Evolutionary conservation across 1,140 invertebrate genomes (phyloP).

Genomic region (Bombus difficillimus): DNA sequence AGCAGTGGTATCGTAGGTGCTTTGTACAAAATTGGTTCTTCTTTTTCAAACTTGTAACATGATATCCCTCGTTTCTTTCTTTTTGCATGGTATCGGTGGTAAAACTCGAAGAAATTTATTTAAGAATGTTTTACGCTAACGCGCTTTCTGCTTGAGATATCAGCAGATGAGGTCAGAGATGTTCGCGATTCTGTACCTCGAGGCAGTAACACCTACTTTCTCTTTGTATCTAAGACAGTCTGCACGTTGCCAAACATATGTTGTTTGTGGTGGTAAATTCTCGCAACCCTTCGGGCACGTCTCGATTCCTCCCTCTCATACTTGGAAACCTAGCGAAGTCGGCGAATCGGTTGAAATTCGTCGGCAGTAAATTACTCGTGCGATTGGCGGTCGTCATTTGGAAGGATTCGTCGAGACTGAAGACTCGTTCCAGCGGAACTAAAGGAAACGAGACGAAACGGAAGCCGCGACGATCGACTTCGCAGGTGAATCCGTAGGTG

Average conservation of each 20-base stretch:
- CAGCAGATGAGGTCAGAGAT: too few relatives aligned
- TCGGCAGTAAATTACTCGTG: neutral
- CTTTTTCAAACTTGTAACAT: neutral
- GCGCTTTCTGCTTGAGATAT: neutral
- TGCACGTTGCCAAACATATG: neutral
- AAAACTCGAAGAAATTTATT: neutral
- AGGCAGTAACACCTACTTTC: neutral
- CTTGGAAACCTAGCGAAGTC: too few relatives aligned
- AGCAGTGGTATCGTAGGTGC: neutral
- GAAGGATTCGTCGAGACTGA: neutral
- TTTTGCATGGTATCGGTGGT: neutral
- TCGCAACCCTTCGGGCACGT: neutral
- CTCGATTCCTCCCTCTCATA: neutral
- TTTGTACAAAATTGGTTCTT: neutral
- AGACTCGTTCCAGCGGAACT: neutral
- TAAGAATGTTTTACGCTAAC: neutral
- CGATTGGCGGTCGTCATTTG: neutral
- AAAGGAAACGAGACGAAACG: constrained; percentile 26
- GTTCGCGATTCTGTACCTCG: too few relatives aligned
- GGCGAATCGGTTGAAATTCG: neutral
- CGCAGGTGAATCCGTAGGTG: constrained; percentile 45
- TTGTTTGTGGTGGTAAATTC: neutral
- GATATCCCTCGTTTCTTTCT: neutral
- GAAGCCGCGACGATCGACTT: constrained; percentile 38
- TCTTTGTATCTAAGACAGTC: neutral